These are phyloP conservation scores for Monodelphis domestica DNA, from an alignment of 2,797 vertebrate genomes.

Conservation along the genomic window DNA sequence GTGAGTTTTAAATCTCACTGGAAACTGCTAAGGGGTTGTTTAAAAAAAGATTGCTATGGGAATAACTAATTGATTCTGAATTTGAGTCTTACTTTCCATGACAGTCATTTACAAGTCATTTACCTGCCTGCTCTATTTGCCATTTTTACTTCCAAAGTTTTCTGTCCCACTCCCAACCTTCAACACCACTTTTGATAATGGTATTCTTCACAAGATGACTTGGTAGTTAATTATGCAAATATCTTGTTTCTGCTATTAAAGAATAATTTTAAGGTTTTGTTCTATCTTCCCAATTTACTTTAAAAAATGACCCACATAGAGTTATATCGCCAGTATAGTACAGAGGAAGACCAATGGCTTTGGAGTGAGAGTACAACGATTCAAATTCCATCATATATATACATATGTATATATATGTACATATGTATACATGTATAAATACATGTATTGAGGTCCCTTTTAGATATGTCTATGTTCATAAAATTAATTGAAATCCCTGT, in stretches of 20 bases:
- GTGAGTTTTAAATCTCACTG: slow-evolving; percentile 13
- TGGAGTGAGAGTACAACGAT: no score
- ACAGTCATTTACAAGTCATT: not conserved
- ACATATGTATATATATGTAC: no score
- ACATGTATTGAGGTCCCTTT: not conserved
- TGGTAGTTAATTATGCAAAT: not conserved
- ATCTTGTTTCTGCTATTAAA: not conserved
- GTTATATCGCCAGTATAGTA: not conserved
- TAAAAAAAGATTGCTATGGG: not conserved
- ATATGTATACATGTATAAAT: no score
- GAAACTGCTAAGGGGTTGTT: slow-evolving; percentile 22
- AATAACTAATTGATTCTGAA: not conserved
- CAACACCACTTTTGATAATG: not conserved
- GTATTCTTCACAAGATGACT: not conserved
- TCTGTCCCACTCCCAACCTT: not conserved
- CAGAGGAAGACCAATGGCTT: no score
- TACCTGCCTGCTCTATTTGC: not conserved
- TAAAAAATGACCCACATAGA: not conserved
- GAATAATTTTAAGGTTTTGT: not conserved
- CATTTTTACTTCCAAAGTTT: not conserved
- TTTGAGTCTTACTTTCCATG: not conserved
- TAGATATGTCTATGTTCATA: not conserved
- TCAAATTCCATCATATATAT: no score
- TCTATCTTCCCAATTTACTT: not conserved
- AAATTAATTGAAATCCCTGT: not conserved